Conservation (phyloP, 2,888 invertebrate genomes). For the Parelbella ahira region DNA sequence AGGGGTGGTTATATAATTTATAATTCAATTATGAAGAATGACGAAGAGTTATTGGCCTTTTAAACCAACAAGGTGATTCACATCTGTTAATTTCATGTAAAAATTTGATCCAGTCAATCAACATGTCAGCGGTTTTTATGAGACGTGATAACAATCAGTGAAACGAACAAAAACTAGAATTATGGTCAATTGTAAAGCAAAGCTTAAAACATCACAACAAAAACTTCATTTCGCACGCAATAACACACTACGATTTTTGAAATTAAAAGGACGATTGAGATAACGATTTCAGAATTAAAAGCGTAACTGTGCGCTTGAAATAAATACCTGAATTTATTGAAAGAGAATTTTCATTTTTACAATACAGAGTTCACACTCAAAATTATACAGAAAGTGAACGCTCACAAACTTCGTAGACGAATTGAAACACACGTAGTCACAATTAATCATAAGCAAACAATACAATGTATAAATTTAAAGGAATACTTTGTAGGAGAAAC, state of each 20-base stretch:
- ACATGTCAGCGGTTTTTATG: conserved; percentile 13
- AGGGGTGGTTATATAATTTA: conserved; percentile 6
- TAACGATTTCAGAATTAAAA: conserved; percentile 1
- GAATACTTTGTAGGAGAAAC: background rate
- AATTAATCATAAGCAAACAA: too few species aligned
- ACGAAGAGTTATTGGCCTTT: conserved; percentile 15
- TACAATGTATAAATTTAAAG: too few species aligned
- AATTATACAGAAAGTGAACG: too few species aligned
- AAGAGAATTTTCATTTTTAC: too few species aligned
- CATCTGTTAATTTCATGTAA: conserved; percentile 10
- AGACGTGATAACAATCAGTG: conserved; percentile 2
- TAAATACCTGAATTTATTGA: too few species aligned
- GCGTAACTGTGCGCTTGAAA: too few species aligned
- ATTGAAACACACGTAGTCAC: too few species aligned
- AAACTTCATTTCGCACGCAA: conserved; percentile 8
- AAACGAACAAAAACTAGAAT: conserved; percentile 9
- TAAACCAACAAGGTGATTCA: conserved; percentile 8
- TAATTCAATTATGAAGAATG: conserved; percentile 14
- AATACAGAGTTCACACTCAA: too few species aligned
- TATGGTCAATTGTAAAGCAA: conserved; percentile 1
- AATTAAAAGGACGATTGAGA: conserved; percentile 2
- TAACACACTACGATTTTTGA: background rate
- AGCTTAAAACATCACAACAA: background rate
- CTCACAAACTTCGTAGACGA: too few species aligned
- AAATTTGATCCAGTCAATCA: conserved; percentile 16